These are phyloP conservation scores for Protonibea diacanthus DNA, from an alignment of 2,797 vertebrate genomes.

Conservation along the genomic window DNA sequence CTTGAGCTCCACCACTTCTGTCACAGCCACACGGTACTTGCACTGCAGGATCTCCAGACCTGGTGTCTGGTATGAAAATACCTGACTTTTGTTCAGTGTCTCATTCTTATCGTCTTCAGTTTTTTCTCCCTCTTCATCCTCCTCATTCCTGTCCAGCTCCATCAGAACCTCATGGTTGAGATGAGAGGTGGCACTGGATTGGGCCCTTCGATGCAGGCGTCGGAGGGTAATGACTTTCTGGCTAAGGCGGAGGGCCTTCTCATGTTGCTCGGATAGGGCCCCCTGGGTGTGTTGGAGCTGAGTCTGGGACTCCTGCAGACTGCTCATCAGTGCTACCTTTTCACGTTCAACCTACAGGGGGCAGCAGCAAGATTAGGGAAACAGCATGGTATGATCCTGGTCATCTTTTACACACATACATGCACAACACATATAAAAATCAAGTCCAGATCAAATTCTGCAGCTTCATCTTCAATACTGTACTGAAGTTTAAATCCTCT, in stretches of 20 bases:
- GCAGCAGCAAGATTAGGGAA: slow-evolving; percentile 15
- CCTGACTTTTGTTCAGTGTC: slow-evolving; percentile 50
- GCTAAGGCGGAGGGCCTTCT: slow-evolving; percentile 88
- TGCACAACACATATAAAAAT: background rate
- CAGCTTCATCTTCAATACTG: background rate
- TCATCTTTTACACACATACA: background rate
- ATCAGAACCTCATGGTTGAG: slow-evolving; percentile 57
- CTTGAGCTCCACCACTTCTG: slow-evolving; percentile 95
- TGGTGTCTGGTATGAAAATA: slow-evolving; percentile 86
- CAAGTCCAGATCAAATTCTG: background rate
- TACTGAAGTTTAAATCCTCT: background rate
- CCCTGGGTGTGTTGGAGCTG: slow-evolving; percentile 95
- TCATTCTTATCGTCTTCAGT: slow-evolving; percentile 46
- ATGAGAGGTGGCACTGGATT: slow-evolving; percentile 5
- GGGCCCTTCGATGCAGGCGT: slow-evolving; percentile 80
- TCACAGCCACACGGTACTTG: slow-evolving; percentile 96
- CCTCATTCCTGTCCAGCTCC: slow-evolving; percentile 74
- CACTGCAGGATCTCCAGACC: slow-evolving; percentile 94
- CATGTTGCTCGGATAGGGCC: slow-evolving; percentile 93
- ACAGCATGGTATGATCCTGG: background rate
- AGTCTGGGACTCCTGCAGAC: slow-evolving; percentile 93
- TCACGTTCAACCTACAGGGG: slow-evolving; percentile 92
- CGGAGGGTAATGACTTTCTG: slow-evolving; percentile 89
- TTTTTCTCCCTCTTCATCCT: slow-evolving; percentile 80
- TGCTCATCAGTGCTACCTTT: slow-evolving; percentile 90